Percentiles rank a stretch among this genome's conserved stretches.
These are phyloP conservation scores for Hyphantria cunea DNA, from an alignment of 1,140 invertebrate species.

Conservation along the genomic window DNA sequence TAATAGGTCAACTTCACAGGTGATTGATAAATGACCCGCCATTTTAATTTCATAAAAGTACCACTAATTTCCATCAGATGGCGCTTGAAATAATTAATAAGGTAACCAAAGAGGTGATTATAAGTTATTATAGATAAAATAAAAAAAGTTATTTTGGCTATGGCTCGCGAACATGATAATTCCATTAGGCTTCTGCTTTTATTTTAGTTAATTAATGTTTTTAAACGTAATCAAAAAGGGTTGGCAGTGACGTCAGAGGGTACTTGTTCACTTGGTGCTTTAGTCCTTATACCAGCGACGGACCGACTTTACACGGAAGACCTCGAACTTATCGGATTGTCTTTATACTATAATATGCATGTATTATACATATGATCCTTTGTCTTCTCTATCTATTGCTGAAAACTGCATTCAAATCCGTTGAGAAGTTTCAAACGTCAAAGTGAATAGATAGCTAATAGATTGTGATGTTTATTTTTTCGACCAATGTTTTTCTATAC, in stretches of 20 bases:
- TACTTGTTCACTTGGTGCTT: not conserved
- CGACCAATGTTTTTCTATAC: no score
- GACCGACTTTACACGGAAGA: no score
- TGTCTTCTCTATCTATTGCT: no score
- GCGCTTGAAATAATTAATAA: conserved; percentile 4
- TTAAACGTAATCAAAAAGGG: conserved; percentile 8
- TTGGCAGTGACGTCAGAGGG: not conserved
- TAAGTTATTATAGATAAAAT: conserved; percentile 18
- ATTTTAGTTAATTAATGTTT: conserved; percentile 9
- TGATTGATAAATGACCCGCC: conserved; percentile 5
- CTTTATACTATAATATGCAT: no score
- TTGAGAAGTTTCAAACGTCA: no score
- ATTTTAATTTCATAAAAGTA: not conserved
- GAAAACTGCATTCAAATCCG: no score
- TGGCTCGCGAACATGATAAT: conserved; percentile 16
- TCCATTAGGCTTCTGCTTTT: conserved; percentile 23
- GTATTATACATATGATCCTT: no score
- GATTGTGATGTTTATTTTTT: no score
- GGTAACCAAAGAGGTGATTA: conserved; percentile 20
- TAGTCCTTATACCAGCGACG: no score
- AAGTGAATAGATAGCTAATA: no score
- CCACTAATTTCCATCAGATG: not conserved
- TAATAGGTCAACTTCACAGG: conserved; percentile 1
- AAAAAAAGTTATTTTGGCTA: conserved; percentile 17
- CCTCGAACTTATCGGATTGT: no score